Evolutionary conservation across 2,888 invertebrate genomes (phyloP).

Genomic region (Stramonita haemastoma): DNA sequence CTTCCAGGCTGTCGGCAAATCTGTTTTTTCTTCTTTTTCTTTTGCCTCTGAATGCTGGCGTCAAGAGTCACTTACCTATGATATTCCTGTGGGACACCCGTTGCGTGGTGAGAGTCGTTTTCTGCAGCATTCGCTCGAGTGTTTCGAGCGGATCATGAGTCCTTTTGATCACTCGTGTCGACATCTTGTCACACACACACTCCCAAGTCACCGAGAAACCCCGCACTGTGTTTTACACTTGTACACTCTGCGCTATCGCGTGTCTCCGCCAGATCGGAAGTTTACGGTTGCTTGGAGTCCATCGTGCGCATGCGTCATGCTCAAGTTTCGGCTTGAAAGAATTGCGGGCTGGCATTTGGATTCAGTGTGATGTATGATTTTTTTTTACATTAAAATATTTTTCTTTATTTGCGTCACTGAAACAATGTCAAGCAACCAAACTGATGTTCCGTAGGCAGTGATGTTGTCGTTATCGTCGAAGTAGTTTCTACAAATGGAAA

Average conservation of each 20-base stretch:
- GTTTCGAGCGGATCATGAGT: conserved; percentile 63
- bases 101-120: conserved; percentile 71
- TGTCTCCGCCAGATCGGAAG: conserved; percentile 55
- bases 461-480: no score
- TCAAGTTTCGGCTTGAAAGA: background rate
- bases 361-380: background rate
- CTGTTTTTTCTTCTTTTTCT: background rate
- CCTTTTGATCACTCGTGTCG: conserved; percentile 53
- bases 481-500: no score
- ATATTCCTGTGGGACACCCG: conserved; percentile 69
- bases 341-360: background rate
- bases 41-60: background rate
- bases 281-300: conserved; percentile 67
- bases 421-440: no score
- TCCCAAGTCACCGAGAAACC: conserved; percentile 20
- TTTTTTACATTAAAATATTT: background rate
- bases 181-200: conserved; percentile 47
- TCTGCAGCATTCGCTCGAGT: conserved; percentile 72
- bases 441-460: no score
- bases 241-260: conserved; percentile 35
- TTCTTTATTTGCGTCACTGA: background rate
- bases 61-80: conserved; percentile 61
- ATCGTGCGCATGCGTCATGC: conserved; percentile 31
- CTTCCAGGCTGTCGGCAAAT: background rate
- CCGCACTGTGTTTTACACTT: conserved; percentile 19